Conservation (phyloP, 2,888 invertebrate species). For the Hirtodrosophila alboralis region DNA sequence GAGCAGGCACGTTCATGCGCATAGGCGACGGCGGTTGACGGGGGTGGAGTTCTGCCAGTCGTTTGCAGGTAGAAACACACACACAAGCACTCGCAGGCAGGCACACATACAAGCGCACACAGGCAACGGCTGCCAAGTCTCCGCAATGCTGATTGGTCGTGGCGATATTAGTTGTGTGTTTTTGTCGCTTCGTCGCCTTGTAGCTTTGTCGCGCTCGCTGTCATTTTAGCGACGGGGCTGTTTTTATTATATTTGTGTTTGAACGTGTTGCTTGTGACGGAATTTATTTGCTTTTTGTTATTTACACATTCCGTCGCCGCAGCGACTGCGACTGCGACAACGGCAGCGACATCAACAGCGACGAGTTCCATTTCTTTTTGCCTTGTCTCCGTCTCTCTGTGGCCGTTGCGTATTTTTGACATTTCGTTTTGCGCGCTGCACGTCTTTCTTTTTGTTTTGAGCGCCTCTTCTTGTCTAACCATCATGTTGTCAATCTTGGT, state of each 20-base stretch:
- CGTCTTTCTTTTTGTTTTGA: slow-evolving; percentile 74
- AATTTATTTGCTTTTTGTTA: slow-evolving; percentile 81
- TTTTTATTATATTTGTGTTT: slow-evolving; percentile 48
- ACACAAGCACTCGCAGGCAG: slow-evolving; percentile 33
- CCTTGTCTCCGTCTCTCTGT: slow-evolving; percentile 48
- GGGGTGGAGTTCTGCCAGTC: slow-evolving; percentile 73
- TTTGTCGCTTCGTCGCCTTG: slow-evolving; percentile 63
- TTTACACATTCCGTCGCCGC: slow-evolving; percentile 72
- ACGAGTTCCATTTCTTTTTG: slow-evolving; percentile 17
- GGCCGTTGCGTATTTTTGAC: slow-evolving; percentile 78
- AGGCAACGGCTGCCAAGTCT: slow-evolving; percentile 61
- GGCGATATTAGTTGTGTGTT: slow-evolving; percentile 15
- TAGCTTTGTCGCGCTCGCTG: slow-evolving; percentile 39
- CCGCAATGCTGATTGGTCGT: slow-evolving; percentile 78
- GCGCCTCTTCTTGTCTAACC: slow-evolving; percentile 75
- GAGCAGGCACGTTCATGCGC: slow-evolving; percentile 75
- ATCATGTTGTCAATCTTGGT: slow-evolving; percentile 81
- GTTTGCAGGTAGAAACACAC: slow-evolving; percentile 27
- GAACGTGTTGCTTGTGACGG: slow-evolving; percentile 75
- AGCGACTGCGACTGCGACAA: slow-evolving; percentile 22
- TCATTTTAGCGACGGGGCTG: slow-evolving; percentile 28
- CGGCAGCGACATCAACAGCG: slow-evolving; percentile 18
- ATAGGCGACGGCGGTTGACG: slow-evolving; percentile 33
- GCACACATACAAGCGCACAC: slow-evolving; percentile 35
- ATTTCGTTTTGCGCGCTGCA: slow-evolving; percentile 71